phyloP scores from a whole-genome alignment of 2,888 invertebrate species.

The Orgyia antiqua region DNA sequence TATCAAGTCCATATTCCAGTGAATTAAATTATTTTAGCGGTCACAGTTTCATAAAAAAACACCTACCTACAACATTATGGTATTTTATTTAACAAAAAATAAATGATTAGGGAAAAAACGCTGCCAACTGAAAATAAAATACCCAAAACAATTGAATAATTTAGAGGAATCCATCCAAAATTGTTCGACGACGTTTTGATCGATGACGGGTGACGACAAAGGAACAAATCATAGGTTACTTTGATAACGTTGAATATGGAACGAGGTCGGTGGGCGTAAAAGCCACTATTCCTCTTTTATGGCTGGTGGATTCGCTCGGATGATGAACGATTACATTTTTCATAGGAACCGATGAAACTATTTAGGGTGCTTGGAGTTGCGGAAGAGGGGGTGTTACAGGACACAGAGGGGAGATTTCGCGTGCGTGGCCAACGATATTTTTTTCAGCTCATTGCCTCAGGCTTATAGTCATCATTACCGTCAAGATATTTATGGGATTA shows the following conservation, averaged over 20 bases:
- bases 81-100: too few relatives aligned
- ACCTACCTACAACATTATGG: too few relatives aligned
- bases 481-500: conserved; percentile 57
- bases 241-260: conserved; percentile 48
- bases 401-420: conserved; percentile 24
- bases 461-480: conserved; percentile 68
- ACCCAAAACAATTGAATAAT: conserved; percentile 18
- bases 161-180: conserved; percentile 11
- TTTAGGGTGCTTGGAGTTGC: conserved; percentile 26
- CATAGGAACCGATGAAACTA: conserved; percentile 47
- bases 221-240: conserved; percentile 34
- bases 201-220: conserved; percentile 19
- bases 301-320: conserved; percentile 31
- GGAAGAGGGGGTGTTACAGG: conserved; percentile 6
- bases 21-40: too few relatives aligned
- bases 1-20: too few relatives aligned
- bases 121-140: too few relatives aligned
- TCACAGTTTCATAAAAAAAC: too few relatives aligned
- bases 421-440: conserved; percentile 51
- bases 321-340: conserved; percentile 59
- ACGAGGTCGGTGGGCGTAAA: conserved; percentile 41
- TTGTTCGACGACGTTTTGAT: conserved; percentile 21
- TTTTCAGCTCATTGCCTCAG: conserved; percentile 64
- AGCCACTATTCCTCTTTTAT: conserved; percentile 35
- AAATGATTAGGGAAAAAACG: too few relatives aligned